A percentile compares a stretch with the other conserved stretches of the same genome.
Evolutionary conservation across 1,140 invertebrate genomes (phyloP).

Genomic region (Idris sp.): DNA sequence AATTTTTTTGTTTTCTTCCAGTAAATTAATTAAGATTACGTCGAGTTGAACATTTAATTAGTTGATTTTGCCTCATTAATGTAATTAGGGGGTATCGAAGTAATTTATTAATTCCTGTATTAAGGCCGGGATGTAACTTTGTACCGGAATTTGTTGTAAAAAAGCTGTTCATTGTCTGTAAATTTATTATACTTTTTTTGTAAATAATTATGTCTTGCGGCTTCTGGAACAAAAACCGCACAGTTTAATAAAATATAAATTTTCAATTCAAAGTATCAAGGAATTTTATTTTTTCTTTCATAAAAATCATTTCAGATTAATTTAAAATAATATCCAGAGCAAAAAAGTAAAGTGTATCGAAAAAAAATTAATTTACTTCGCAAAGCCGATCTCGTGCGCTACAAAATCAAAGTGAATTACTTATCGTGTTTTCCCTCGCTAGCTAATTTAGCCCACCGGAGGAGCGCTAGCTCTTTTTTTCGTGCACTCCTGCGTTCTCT

Average conservation of each 20-base stretch:
- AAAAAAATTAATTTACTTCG: slow-evolving; percentile 29
- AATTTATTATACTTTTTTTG: no score
- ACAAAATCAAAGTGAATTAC: slow-evolving; percentile 52
- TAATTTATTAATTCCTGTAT: slow-evolving; percentile 44
- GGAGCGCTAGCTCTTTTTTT: slow-evolving; percentile 41
- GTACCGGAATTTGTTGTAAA: slow-evolving; percentile 26
- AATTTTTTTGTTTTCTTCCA: no score
- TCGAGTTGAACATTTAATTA: slow-evolving; percentile 47
- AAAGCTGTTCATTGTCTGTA: slow-evolving; percentile 23
- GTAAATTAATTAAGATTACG: slow-evolving; percentile 39
- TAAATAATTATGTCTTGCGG: no score
- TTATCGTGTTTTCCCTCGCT: slow-evolving; percentile 28
- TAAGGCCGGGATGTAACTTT: slow-evolving; percentile 7
- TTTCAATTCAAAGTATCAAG: no score
- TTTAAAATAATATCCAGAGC: slow-evolving; percentile 31
- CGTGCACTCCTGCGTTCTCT: neutral
- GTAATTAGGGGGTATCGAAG: slow-evolving; percentile 39
- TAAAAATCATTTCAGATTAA: no score
- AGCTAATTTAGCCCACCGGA: slow-evolving; percentile 37
- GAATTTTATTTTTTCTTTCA: no score
- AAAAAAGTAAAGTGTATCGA: slow-evolving; percentile 28
- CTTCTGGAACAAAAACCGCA: no score
- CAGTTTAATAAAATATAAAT: no score
- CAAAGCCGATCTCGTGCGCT: slow-evolving; percentile 7
- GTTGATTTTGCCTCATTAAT: slow-evolving; percentile 45